Evolutionary conservation across 2,113 vertebrate species (phyloP), one percentile per base, ranked within the genome.

Genomic region (Callocephalon fimbriatum): DNA sequence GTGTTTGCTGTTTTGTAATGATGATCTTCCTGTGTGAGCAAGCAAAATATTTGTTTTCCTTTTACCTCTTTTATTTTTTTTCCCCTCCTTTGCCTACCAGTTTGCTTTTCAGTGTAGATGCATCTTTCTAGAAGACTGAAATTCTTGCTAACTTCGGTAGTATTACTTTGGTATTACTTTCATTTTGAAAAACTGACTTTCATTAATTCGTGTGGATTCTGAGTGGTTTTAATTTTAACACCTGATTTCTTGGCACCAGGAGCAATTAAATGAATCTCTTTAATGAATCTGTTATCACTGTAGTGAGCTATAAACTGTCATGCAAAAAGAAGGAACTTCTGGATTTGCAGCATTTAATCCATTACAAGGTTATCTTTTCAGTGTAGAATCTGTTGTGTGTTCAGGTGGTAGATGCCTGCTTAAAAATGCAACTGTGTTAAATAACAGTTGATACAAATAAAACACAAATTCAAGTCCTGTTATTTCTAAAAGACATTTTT

Each of bases 1-100:
- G 47, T 93, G 88, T 97, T 93, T 48, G 53, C 53, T 89, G 9
- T 44, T 94, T 76, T 83, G 47, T 88, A 88, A 76, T 71, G 61
- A 23, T 67, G 37, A 38, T 92, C 10, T 62, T 90, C 21, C 29
- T 65, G 17, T 65, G 23, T 83, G 51, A 72, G 32, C 79, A 91
- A 87, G 19, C 10, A 54, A 47, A 35, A 18, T 38, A 1, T 51
- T 90, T 85, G 66, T 4, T 71, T 76, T 44, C 12, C 6, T 90
- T 79, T 91, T 76, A n/a, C 8, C 7, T 47, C 15, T 12, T 6
- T 88, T 85, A 54, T n/a, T 58, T 15, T n/a, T 25, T 56, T 54
- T 1, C 21, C 32, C n/a, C 56, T 23, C 32, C 14, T 82, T 0
- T 76, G 10, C 72, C 75, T 80, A 19, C 15, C 53, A 23, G 6